Conservation (phyloP, 2,888 invertebrate species). For the Aphodius sticticus region DNA sequence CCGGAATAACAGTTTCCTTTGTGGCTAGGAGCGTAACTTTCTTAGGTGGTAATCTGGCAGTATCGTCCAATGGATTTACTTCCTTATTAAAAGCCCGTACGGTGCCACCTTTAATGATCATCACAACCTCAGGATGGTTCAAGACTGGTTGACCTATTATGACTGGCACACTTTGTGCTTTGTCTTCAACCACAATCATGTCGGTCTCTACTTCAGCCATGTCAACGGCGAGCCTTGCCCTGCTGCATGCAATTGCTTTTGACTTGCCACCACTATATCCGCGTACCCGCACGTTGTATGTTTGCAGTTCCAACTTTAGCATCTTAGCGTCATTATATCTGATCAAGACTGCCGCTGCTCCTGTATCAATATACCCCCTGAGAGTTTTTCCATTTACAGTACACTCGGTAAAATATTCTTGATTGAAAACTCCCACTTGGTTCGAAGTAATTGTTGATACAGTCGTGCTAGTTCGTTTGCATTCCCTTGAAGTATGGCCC, state of each 20-base stretch:
- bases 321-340: neutral
- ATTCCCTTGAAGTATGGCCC: neutral
- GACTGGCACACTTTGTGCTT: neutral
- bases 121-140: neutral
- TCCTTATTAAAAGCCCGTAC: constrained; percentile 8
- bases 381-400: neutral
- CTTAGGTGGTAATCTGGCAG: neutral
- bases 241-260: neutral
- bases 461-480: neutral
- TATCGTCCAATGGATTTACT: neutral
- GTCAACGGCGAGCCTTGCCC: neutral
- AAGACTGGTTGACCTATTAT: constrained; percentile 4
- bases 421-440: neutral
- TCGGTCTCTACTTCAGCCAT: neutral
- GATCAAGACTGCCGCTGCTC: neutral
- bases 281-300: neutral
- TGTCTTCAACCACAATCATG: neutral
- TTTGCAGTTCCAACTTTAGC: neutral
- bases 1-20: constrained; percentile 16
- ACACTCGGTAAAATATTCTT: neutral
- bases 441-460: neutral
- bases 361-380: constrained; percentile 7
- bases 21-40: constrained; percentile 19
- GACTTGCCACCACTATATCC: neutral
- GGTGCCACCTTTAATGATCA: neutral